Evolutionary conservation across 2,113 vertebrate genomes (phyloP), one percentile per base, ranked within the genome.

Genomic region (Trichomycterus rosablanca): DNA sequence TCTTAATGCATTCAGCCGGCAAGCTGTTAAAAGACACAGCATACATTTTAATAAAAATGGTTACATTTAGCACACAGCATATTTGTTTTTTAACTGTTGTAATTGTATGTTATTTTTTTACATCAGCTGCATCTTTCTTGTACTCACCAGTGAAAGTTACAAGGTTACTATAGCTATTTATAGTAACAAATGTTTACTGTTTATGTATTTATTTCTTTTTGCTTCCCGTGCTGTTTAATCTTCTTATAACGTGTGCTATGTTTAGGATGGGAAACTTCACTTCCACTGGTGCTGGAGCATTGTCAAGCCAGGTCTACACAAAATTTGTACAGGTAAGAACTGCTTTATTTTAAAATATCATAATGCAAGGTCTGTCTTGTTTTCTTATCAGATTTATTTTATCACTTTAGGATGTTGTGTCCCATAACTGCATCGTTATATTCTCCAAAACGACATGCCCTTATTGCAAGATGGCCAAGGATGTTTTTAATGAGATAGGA

Each of bases 361-460:
- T 39, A 15, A 16, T 37, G 22, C n/a, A 9, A 34, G 7, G 26
- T n/a, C 15, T 19, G 37, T 42, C 2, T 20, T 4, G 26, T 67
- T 1, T 40, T 23, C 40, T 50, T 6, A 20, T 9, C 8, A 1
- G 7, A 11, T 34, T 67, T 66, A 30, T 40, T 63, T 45, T 51
- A 3, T 57, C 18, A 11, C 60, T 72, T 67, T 75, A 98, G 96
- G 90, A 97, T 34, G 72, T 89, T 23, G 86, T 98, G 81, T 87
- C 93, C 44, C 76, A 83, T 52, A 93, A 97, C 76, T 97, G 92
- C 22, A 89, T 98, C 12, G 94, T 97, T 67, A 97, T 98, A 80
- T 98, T 97, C 84, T 98, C 96, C 45, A 97, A 97, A 83, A 92
- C 89, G 63, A 91, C 87, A 0, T 98, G 96, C 34, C 79, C 84